A percentile compares a stretch with the other conserved stretches of the same genome.
Evolutionary conservation across 2,888 invertebrate species (phyloP).

Genomic region (Slavum lentiscoides): DNA sequence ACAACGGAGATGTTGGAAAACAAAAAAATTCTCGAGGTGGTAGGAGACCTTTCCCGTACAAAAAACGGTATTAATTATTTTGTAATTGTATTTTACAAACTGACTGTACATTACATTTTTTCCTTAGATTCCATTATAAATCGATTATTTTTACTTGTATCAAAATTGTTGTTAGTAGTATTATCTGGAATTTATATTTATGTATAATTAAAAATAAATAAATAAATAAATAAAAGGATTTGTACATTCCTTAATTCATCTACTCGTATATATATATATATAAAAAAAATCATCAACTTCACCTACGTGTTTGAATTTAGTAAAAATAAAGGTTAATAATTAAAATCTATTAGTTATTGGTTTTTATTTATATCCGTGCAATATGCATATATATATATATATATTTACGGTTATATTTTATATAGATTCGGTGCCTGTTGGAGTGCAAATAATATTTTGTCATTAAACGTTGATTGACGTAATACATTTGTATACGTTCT

Average conservation of each 20-base stretch:
- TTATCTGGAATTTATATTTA: neutral
- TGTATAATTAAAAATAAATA: slow-evolving; percentile 1
- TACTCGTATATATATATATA: too few relatives aligned
- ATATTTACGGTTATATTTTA: too few relatives aligned
- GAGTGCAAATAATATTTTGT: too few relatives aligned
- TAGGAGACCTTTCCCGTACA: slow-evolving; percentile 41
- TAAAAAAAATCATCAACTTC: slow-evolving; percentile 2
- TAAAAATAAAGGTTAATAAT: slow-evolving; percentile 1
- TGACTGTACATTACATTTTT: slow-evolving; percentile 31
- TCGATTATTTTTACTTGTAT: slow-evolving; percentile 27
- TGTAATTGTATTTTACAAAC: slow-evolving; percentile 27
- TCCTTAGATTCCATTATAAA: slow-evolving; percentile 22
- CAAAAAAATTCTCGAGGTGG: slow-evolving; percentile 35
- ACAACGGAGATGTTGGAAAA: slow-evolving; percentile 39
- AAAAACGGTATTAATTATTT: slow-evolving; percentile 45
- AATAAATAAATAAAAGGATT: slow-evolving; percentile 33
- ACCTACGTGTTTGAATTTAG: slow-evolving; percentile 23
- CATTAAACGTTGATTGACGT: too few relatives aligned
- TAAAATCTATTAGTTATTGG: too few relatives aligned
- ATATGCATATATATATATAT: too few relatives aligned
- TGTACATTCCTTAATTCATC: slow-evolving; percentile 36
- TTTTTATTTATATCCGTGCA: too few relatives aligned
- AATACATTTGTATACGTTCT: too few relatives aligned
- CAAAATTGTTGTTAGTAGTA: slow-evolving; percentile 22
- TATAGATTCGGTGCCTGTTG: too few relatives aligned